Base-by-base conservation (phyloP, 2,797 vertebrate species). In the Crypturellus tataupa region DNA sequence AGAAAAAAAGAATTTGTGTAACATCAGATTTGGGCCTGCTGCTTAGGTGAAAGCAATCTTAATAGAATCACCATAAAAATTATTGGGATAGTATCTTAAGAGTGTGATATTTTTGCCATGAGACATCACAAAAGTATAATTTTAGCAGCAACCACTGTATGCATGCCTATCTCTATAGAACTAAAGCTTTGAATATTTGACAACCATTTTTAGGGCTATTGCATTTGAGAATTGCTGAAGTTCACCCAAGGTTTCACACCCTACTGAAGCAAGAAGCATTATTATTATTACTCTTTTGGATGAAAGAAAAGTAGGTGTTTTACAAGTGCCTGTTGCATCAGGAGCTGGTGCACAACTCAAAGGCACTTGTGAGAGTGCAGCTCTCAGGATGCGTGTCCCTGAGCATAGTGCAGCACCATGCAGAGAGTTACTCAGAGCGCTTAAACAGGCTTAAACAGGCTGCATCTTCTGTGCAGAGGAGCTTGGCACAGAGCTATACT, bases 391-490 rank as follows among this genome's bases (percentile, higher is more conserved):
- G 21, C 20, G 13, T 23, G 13, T 81, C 85, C 77, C 93, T 60
- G 82, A 76, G 80, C 94, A 63, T 39, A 79, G 85, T 59, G 47
- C 53, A 53, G 59, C 53, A 31, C 68, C 89, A 33, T 71, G 64
- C 59, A 87, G 69, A 83, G 62, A 33, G 78, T 55, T 67, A 44
- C 80, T 91, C 85, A 59, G 79, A 87, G 59, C 82, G 59, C 82
- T 90, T 87, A 33, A 93, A 86, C 77, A 93, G 91, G 89, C 82
- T 90, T 87, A 33, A 93, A 86, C 77, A 93, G 91, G 89, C 82
- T n/a, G n/a, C n/a, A n/a, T 95, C 92, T 94, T 89, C 87, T 80
- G 76, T 83, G 76, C 37, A 79, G 70, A 81, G 59, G 59, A 87
- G 25, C 29, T 33, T 42, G 16, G 19, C 35, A 58, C 44, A 78